phyloP scores from a whole-genome alignment of 2,888 invertebrate genomes.

The Drosophila paramelanica region DNA sequence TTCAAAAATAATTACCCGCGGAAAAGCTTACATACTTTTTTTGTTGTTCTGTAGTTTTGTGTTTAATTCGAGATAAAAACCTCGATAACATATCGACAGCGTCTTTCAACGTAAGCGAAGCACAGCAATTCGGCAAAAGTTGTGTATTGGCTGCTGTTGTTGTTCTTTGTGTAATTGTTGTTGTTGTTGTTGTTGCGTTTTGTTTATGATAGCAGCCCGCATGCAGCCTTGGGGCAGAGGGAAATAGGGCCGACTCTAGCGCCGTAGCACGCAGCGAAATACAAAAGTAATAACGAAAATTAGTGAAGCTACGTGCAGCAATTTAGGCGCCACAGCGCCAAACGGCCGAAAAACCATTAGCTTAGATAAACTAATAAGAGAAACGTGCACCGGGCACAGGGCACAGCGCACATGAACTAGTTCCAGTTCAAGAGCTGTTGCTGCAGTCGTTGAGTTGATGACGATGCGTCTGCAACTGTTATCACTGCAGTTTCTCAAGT shows the following conservation, averaged over 20 bases:
- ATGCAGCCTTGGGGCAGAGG: conserved; percentile 23
- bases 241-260: conserved; percentile 41
- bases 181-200: conserved; percentile 47
- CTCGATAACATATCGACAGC: conserved; percentile 60
- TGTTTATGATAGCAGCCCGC: conserved; percentile 69
- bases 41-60: too few species aligned
- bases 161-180: conserved; percentile 25
- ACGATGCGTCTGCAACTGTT: conserved; percentile 38
- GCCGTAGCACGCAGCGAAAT: conserved; percentile 62
- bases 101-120: conserved; percentile 23
- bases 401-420: conserved; percentile 31
- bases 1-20: too few species aligned
- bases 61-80: neutral
- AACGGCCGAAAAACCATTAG: conserved; percentile 42
- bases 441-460: conserved; percentile 12
- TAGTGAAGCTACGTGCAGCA: conserved; percentile 71
- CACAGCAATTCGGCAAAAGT: conserved; percentile 31
- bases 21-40: too few species aligned
- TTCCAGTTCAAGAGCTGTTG: conserved; percentile 19
- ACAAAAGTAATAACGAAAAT: conserved; percentile 63
- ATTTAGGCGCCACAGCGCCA: conserved; percentile 70
- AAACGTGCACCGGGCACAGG: conserved; percentile 35
- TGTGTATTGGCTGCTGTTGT: conserved; percentile 15
- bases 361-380: conserved; percentile 65
- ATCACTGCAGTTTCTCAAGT: conserved; percentile 76